Evolutionary conservation across 2,797 vertebrate genomes (phyloP).

Genomic region (Menidia menidia): DNA sequence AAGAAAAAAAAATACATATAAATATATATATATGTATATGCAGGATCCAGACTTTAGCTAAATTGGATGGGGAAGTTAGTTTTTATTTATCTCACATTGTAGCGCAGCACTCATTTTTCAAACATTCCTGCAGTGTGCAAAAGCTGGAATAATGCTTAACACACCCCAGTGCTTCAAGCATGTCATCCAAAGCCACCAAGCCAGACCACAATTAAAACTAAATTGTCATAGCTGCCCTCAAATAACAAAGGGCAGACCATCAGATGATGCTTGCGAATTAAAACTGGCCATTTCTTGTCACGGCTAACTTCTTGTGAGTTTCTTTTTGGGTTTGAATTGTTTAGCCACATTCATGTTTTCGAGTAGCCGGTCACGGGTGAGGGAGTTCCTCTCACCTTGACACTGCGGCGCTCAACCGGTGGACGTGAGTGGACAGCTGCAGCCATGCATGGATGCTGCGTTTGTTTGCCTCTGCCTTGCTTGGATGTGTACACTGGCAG

Average conservation of each 20-base stretch:
- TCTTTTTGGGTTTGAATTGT: slow-evolving; percentile 42
- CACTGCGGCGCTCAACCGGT: slow-evolving; percentile 19
- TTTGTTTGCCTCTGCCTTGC: slow-evolving; percentile 55
- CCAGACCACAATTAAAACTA: slow-evolving; percentile 19
- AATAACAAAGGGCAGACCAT: slow-evolving; percentile 51
- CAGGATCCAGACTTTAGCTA: slow-evolving; percentile 13
- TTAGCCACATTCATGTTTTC: slow-evolving; percentile 55
- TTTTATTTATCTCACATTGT: slow-evolving; percentile 3
- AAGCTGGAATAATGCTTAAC: slow-evolving; percentile 1
- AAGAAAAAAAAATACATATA: neutral
- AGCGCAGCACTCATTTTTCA: slow-evolving; percentile 5
- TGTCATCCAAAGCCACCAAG: slow-evolving; percentile 19
- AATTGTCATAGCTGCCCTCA: slow-evolving; percentile 33
- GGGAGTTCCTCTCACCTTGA: slow-evolving; percentile 65
- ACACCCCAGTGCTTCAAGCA: slow-evolving; percentile 29
- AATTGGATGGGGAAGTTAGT: slow-evolving; percentile 10
- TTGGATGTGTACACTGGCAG: slow-evolving; percentile 42
- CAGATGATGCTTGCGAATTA: slow-evolving; percentile 50
- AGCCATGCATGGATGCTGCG: slow-evolving; percentile 36
- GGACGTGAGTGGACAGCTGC: slow-evolving; percentile 63
- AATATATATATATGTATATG: neutral
- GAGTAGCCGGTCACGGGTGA: slow-evolving; percentile 64
- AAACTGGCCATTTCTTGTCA: slow-evolving; percentile 20
- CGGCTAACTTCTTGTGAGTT: slow-evolving; percentile 37
- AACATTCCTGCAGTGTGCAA: neutral